Evolutionary conservation across 2,797 vertebrate genomes (phyloP).

Genomic region (Peromyscus nudipes): DNA sequence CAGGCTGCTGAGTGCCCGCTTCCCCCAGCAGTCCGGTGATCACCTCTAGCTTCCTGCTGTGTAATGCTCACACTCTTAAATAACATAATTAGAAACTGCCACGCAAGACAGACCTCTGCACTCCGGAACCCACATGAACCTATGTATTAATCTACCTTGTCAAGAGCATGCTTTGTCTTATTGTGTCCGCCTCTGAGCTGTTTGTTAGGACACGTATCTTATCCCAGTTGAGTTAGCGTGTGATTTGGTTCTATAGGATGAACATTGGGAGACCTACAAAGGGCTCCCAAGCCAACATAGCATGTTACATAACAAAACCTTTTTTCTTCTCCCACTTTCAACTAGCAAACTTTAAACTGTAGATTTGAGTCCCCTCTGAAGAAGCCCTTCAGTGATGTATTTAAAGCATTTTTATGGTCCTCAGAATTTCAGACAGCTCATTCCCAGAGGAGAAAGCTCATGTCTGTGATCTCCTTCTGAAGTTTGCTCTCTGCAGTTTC

Average conservation of each 20-base stretch:
- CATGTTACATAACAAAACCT: conserved; percentile 61
- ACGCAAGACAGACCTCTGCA: not conserved
- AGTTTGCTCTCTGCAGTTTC: conserved; percentile 71
- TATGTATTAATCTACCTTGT: not conserved
- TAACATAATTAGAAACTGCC: not conserved
- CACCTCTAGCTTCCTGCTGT: not conserved
- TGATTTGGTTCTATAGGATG: not conserved
- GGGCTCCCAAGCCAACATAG: conserved; percentile 51
- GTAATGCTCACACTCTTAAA: not conserved
- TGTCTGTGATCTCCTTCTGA: conserved; percentile 72
- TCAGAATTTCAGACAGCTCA: conserved; percentile 74
- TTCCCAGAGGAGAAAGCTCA: conserved; percentile 53
- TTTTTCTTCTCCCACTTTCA: conserved; percentile 59
- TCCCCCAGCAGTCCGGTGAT: not conserved
- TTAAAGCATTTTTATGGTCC: conserved; percentile 69
- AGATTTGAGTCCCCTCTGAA: conserved; percentile 65
- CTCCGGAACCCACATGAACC: not conserved
- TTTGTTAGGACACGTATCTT: not conserved
- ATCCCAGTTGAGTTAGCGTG: not conserved
- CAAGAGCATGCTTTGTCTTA: not conserved
- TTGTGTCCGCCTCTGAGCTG: not conserved
- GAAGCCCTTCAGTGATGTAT: conserved; percentile 66
- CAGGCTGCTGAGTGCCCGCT: not conserved
- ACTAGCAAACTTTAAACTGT: conserved; percentile 57
- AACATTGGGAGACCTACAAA: conserved; percentile 12